Evolutionary conservation across 2,888 invertebrate species (phyloP).

Genomic region (Drosophila meridiana): DNA sequence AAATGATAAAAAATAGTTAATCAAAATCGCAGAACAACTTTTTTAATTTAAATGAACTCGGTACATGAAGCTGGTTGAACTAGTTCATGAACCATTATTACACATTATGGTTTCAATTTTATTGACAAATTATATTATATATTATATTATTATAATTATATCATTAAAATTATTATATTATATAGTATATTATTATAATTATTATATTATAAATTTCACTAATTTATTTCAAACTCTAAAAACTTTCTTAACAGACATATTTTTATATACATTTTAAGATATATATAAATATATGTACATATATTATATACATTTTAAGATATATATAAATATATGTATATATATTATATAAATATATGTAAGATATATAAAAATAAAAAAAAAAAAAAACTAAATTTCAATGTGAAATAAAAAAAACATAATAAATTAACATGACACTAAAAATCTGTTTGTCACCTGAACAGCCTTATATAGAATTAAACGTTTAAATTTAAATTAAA

Average conservation of each 20-base stretch:
- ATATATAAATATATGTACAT: neutral
- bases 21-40: neutral
- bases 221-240: neutral
- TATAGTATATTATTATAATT: neutral
- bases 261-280: neutral
- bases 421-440: conserved; percentile 23
- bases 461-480: conserved; percentile 11
- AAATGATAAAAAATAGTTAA: neutral
- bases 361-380: neutral
- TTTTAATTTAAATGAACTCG: neutral
- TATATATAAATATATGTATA: too few species aligned
- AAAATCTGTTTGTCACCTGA: conserved; percentile 5
- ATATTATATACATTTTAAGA: neutral
- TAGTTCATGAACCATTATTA: neutral
- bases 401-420: neutral
- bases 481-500: neutral
- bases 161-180: neutral
- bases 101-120: too few species aligned
- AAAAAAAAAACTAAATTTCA: neutral
- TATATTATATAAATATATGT: too few species aligned
- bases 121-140: too few species aligned
- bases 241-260: neutral
- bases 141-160: too few species aligned
- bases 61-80: neutral
- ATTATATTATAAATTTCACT: neutral